Evolutionary conservation across 2,888 invertebrate genomes (phyloP).

Genomic region (Sinohyriopsis cumingii): DNA sequence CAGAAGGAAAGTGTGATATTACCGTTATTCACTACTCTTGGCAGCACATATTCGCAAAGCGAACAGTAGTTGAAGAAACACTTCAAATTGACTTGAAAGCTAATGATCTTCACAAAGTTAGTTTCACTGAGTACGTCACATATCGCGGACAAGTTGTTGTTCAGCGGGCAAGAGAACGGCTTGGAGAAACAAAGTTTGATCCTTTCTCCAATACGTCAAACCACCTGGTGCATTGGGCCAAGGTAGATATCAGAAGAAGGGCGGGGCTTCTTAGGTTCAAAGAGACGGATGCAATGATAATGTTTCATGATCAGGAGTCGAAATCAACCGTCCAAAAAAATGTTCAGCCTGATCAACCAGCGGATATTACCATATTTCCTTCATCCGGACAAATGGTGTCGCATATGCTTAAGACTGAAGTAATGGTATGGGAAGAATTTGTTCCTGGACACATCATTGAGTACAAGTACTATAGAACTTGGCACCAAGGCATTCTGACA

Average conservation of each 20-base stretch:
- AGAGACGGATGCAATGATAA: too few relatives aligned
- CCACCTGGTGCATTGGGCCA: slow-evolving; percentile 26
- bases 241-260: slow-evolving; percentile 11
- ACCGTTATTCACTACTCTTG: slow-evolving; percentile 19
- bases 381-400: too few relatives aligned
- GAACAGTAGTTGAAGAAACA: slow-evolving; percentile 14
- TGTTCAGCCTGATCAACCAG: too few relatives aligned
- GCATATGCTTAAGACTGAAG: too few relatives aligned
- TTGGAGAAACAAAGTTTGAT: slow-evolving; percentile 20
- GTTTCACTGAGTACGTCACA: slow-evolving; percentile 11
- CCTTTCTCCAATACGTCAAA: slow-evolving; percentile 15
- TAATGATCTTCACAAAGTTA: slow-evolving; percentile 6
- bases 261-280: slow-evolving; percentile 5
- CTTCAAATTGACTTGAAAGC: slow-evolving; percentile 6
- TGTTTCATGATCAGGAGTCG: too few relatives aligned
- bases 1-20: not conserved
- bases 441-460: slow-evolving; percentile 15
- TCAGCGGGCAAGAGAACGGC: slow-evolving; percentile 12
- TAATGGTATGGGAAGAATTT: slow-evolving; percentile 10
- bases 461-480: slow-evolving; percentile 1
- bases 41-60: slow-evolving; percentile 3
- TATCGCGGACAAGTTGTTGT: slow-evolving; percentile 11
- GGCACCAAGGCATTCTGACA: slow-evolving; percentile 14
- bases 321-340: too few relatives aligned
- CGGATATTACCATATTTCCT: too few relatives aligned